Evolutionary conservation across 2,888 invertebrate species (phyloP).

Genomic region (Trisateles emortualis): DNA sequence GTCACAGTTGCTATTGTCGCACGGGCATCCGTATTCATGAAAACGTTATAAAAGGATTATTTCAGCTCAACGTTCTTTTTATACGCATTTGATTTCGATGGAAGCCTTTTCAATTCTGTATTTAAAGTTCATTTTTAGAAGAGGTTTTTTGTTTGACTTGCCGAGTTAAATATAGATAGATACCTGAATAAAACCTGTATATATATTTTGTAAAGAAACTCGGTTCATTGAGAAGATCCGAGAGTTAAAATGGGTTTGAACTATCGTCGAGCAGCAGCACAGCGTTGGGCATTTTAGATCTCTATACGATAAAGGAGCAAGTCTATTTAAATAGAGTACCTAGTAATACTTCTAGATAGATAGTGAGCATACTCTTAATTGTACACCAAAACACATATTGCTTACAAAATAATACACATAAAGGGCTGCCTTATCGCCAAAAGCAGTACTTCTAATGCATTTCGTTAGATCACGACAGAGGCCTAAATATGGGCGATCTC

Average conservation of each 20-base stretch:
- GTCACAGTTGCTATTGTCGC: slow-evolving; percentile 56
- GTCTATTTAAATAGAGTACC: background rate
- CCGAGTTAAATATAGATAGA: slow-evolving; percentile 17
- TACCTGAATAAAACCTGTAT: background rate
- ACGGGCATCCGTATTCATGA: slow-evolving; percentile 56
- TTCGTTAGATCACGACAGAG: too few species aligned
- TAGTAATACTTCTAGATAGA: too few species aligned
- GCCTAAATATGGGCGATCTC: too few species aligned
- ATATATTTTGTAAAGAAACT: slow-evolving; percentile 1
- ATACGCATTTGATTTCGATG: slow-evolving; percentile 38
- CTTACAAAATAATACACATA: too few species aligned
- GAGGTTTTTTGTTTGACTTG: slow-evolving; percentile 19
- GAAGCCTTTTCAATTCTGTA: slow-evolving; percentile 23
- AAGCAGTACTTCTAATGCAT: too few species aligned
- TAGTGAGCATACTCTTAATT: too few species aligned
- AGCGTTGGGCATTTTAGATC: background rate
- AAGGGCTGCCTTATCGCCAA: too few species aligned
- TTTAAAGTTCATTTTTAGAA: slow-evolving; percentile 20
- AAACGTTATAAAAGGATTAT: slow-evolving; percentile 61
- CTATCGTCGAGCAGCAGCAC: background rate
- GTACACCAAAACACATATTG: too few species aligned
- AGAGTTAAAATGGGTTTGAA: background rate
- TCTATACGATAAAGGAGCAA: background rate
- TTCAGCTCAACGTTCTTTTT: slow-evolving; percentile 56
- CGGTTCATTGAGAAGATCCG: background rate